Conservation (phyloP, 2,797 vertebrate species). For the Epinephelus awoara region DNA sequence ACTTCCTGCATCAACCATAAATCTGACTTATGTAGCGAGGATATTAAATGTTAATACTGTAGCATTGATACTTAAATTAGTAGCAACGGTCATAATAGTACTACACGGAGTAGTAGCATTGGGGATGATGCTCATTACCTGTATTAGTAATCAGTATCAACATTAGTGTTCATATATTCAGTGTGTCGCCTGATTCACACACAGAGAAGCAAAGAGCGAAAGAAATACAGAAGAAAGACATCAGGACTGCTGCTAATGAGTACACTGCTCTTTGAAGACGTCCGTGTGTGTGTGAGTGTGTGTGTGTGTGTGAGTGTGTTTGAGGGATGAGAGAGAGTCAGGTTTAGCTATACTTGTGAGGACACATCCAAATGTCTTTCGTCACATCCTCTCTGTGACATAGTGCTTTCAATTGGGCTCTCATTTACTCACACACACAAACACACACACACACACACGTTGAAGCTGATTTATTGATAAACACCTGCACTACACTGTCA, state of each 20-base stretch:
- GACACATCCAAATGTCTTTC: background rate
- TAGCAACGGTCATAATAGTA: background rate
- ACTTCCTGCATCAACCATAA: background rate
- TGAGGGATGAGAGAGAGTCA: too few species aligned
- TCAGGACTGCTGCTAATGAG: slow-evolving; percentile 25
- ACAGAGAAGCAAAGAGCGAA: background rate
- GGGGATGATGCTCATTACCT: background rate
- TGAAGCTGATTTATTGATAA: too few species aligned
- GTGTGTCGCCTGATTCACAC: slow-evolving; percentile 22
- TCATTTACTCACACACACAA: background rate
- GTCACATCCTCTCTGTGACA: too few species aligned
- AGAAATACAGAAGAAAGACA: slow-evolving; percentile 5
- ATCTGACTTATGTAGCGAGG: background rate
- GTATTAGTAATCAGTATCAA: background rate
- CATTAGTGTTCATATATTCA: slow-evolving; percentile 2
- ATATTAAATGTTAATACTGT: background rate
- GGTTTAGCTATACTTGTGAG: background rate
- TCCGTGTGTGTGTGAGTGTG: background rate
- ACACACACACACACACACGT: background rate
- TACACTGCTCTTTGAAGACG: slow-evolving; percentile 13
- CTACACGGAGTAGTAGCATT: background rate
- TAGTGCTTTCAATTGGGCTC: background rate
- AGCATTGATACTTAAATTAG: background rate
- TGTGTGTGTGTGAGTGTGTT: background rate
- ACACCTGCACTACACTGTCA: too few species aligned